A percentile compares a stretch with the other conserved stretches of the same genome.
Conservation (phyloP, 2,113 vertebrate genomes). For the Chloropsis hardwickii region DNA sequence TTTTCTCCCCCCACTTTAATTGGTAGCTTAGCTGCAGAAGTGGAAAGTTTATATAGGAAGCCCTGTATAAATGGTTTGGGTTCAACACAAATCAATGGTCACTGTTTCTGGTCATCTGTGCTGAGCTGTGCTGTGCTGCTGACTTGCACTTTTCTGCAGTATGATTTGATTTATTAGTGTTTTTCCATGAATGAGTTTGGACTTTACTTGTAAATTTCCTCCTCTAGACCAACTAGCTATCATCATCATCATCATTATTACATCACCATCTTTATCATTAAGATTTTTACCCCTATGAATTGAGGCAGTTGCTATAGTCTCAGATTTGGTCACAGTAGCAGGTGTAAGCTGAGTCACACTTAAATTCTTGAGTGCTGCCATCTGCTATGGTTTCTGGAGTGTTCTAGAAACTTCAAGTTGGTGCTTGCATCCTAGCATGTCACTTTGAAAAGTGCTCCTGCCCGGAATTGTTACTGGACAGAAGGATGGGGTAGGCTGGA, state of each 20-base stretch:
- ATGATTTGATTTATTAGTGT: background rate
- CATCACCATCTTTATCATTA: background rate
- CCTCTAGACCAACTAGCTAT: background rate
- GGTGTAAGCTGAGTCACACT: background rate
- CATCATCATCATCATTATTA: background rate
- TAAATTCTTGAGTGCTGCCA: background rate
- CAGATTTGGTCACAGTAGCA: background rate
- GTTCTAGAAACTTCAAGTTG: background rate
- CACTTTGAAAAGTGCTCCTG: background rate
- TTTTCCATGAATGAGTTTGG: background rate
- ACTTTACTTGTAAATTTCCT: background rate
- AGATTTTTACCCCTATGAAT: background rate
- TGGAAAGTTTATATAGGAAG: background rate
- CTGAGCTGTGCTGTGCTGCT: background rate
- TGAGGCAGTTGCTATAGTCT: background rate
- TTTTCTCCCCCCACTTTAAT: background rate
- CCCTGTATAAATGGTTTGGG: too few relatives aligned
- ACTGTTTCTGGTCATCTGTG: background rate
- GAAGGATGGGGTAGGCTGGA: background rate
- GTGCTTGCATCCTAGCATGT: background rate
- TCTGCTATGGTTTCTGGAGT: background rate
- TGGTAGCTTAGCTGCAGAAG: background rate
- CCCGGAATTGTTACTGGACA: background rate
- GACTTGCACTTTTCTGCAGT: background rate
- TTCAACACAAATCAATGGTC: background rate